A percentile compares a stretch with the other conserved stretches of the same genome.
Evolutionary conservation across 1,140 invertebrate genomes (phyloP).

Genomic region (Zaprionus inermis): DNA sequence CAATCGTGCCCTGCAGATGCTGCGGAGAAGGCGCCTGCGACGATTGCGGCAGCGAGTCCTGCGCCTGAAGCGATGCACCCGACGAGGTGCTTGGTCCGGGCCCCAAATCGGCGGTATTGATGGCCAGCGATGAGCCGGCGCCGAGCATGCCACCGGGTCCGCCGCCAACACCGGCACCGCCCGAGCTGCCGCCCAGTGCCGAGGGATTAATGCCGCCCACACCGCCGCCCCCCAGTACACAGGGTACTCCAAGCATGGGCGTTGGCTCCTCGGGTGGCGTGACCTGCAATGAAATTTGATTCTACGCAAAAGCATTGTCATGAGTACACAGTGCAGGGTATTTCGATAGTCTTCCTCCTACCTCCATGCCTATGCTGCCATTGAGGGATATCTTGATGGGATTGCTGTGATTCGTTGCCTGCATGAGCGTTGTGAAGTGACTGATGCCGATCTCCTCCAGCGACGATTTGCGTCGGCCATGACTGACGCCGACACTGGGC

Average conservation of each 20-base stretch:
- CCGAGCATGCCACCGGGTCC: conserved; percentile 40
- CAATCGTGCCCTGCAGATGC: conserved; percentile 93
- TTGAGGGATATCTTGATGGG: conserved; percentile 93
- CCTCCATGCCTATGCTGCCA: conserved; percentile 93
- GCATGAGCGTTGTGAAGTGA: conserved; percentile 87
- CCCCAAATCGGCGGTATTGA: conserved; percentile 73
- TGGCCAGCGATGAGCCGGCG: conserved; percentile 68
- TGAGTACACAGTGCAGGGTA: background rate
- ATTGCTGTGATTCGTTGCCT: conserved; percentile 87
- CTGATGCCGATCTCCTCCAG: conserved; percentile 93
- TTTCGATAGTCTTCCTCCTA: conserved; percentile 84
- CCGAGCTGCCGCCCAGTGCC: conserved; percentile 67
- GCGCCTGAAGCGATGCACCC: conserved; percentile 68
- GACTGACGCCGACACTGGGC: conserved; percentile 85
- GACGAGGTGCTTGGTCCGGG: conserved; percentile 64
- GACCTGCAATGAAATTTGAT: conserved; percentile 79
- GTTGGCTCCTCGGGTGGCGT: conserved; percentile 90
- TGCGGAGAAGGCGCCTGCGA: conserved; percentile 87
- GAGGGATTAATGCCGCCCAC: conserved; percentile 84
- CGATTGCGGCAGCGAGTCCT: conserved; percentile 68
- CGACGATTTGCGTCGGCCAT: conserved; percentile 89
- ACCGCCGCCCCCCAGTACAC: conserved; percentile 81
- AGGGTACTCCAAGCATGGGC: conserved; percentile 84
- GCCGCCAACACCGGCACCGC: conserved; percentile 43
- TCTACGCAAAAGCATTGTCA: conserved; percentile 31